A percentile compares a stretch with the other conserved stretches of the same genome.
Conservation (phyloP, 2,113 vertebrate genomes). For the Podarcis raffonei region DNA sequence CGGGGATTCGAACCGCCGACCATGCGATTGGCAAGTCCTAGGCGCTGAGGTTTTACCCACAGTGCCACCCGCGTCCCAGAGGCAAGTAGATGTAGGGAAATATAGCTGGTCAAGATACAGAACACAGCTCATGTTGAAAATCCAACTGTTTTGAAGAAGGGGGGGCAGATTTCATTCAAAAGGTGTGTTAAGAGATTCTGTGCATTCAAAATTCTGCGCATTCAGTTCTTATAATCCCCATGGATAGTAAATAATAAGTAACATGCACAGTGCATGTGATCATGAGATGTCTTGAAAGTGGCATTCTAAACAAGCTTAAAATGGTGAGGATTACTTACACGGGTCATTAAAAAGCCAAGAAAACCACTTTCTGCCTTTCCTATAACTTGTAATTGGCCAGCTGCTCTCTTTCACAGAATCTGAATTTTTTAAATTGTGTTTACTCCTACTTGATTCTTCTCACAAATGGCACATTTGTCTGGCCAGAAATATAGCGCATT, state of each 20-base stretch:
- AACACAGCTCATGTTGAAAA: not conserved
- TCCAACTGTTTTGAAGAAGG: not conserved
- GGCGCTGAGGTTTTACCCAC: too few relatives aligned
- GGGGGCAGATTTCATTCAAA: not conserved
- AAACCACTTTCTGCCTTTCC: not conserved
- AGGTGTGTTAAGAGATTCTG: not conserved
- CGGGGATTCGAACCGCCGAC: too few relatives aligned
- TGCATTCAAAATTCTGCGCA: not conserved
- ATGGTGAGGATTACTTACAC: not conserved
- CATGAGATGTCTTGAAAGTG: not conserved
- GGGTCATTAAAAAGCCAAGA: not conserved
- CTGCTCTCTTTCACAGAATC: not conserved
- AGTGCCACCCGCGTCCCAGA: too few relatives aligned
- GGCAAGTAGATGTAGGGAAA: not conserved
- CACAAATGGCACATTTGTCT: conserved; percentile 16
- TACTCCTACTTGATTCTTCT: conserved; percentile 44
- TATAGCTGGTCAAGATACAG: not conserved
- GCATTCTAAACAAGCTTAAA: not conserved
- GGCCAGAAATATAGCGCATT: conserved; percentile 52
- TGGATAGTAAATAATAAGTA: not conserved
- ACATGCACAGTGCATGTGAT: not conserved
- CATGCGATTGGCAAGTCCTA: too few relatives aligned
- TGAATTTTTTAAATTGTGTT: not conserved
- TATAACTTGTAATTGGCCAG: not conserved
- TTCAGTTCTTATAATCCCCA: not conserved